Conservation (phyloP, 2,797 vertebrate genomes). For the Pterois miles region DNA sequence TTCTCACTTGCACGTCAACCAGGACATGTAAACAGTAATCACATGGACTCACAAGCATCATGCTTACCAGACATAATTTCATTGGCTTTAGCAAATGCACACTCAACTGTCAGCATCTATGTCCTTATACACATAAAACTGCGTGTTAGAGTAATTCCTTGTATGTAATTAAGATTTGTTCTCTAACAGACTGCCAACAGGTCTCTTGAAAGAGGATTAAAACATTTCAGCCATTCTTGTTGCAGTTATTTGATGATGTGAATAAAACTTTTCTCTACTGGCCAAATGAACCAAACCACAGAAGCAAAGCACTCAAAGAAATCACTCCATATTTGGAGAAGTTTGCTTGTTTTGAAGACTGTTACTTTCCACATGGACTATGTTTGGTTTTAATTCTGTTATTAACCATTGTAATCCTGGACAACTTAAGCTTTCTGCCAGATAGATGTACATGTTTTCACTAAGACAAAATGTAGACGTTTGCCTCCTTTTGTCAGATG, state of each 20-base stretch:
- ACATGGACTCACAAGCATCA: neutral
- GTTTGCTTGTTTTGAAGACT: neutral
- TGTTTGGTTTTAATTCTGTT: neutral
- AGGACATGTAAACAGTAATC: neutral
- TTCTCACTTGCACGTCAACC: neutral
- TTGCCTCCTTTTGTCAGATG: constrained; percentile 1
- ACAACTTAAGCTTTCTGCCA: neutral
- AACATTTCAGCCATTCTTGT: neutral
- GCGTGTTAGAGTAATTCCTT: neutral
- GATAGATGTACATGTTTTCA: neutral
- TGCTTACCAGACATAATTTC: constrained; percentile 2
- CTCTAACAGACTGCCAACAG: neutral
- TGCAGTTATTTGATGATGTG: neutral
- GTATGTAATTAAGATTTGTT: neutral
- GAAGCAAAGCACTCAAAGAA: neutral
- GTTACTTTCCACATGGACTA: neutral
- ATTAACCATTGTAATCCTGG: neutral
- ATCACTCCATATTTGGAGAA: neutral
- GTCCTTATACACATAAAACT: neutral
- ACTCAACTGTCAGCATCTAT: neutral
- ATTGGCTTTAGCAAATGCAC: neutral
- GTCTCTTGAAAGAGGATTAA: neutral
- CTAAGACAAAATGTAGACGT: neutral
- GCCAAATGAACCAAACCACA: neutral
- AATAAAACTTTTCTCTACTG: neutral